Base-by-base conservation (phyloP, 2,797 vertebrate genomes). In the Okamejei kenojei region DNA sequence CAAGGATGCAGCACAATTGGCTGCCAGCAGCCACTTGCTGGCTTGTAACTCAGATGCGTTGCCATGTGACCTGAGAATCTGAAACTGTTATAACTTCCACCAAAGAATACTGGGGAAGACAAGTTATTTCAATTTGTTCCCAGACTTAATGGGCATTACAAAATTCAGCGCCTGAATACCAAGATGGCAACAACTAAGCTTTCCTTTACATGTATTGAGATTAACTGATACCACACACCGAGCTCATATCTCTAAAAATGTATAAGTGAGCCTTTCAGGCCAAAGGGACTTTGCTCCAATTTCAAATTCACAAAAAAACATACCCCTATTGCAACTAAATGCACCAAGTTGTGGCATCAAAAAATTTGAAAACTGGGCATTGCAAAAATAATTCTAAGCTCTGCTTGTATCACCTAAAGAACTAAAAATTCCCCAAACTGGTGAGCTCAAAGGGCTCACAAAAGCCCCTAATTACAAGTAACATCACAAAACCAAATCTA, bases 31-130 rank as follows among this genome's bases (percentile, higher is more conserved):
- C 90, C 90, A 71, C 90, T 92, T 92, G 90, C 90, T 92, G 90
- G 90, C 90, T 92, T 92, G 90, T 92, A 92, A 92, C 90, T 92
- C 90, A 92, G 90, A 92, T 74, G 90, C 90, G 90, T 92, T 92
- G 90, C 90, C 90, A 92, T 74, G 90, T 74, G 73, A 92, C 90
- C 90, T 92, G 90, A 92, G 90, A 92, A 92, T 92, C 90, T 92
- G 90, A 92, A 92, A 92, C 90, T 92, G 90, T 92, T 92, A 92
- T 76, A 73, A 92, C 38, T 92, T 71, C 90, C 90, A 92, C 90
- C 76, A 71, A 76, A 92, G 90, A 92, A 92, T 92, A 92, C 90
- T 92, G 90, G 90, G 90, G 90, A 92, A 92, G 90, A 92, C 90
- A 92, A 92, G 90, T 92, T 92, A 92, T 92, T 92, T 90, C 71